A percentile compares a stretch with the other conserved stretches of the same genome.
Evolutionary conservation across 2,797 vertebrate genomes (phyloP).

Genomic region (Zalophus californianus): DNA sequence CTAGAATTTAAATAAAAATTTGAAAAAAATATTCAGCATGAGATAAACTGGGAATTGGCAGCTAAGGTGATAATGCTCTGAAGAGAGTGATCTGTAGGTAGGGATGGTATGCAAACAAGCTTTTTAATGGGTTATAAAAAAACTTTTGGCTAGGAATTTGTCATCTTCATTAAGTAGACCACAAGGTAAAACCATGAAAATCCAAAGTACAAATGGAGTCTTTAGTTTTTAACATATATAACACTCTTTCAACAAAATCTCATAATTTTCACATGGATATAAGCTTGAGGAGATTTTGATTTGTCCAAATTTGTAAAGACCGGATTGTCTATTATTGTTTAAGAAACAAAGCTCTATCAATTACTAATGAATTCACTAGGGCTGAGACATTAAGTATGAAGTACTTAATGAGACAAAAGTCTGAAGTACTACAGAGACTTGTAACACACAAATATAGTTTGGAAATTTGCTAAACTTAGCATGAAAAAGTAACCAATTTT

Average conservation of each 20-base stretch:
- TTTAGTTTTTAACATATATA: background rate
- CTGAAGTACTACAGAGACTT: no score
- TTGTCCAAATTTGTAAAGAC: conserved; percentile 31
- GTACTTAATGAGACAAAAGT: background rate
- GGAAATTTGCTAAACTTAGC: no score
- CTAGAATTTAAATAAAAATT: no score
- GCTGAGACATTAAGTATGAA: background rate
- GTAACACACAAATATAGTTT: no score
- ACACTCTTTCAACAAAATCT: background rate
- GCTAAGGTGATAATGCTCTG: no score
- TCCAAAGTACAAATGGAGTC: background rate
- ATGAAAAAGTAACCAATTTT: no score
- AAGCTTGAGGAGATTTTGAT: conserved; percentile 5
- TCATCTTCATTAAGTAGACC: background rate
- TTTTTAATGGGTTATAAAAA: no score
- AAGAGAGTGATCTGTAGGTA: no score
- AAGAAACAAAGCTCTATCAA: background rate
- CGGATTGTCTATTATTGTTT: background rate
- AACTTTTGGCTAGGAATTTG: background rate
- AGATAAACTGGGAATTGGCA: no score
- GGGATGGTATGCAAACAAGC: no score
- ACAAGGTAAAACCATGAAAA: background rate
- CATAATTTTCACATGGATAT: background rate
- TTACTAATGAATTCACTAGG: background rate
- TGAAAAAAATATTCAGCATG: no score